A percentile compares a stretch with the other conserved stretches of the same genome.
Evolutionary conservation across 2,113 vertebrate genomes (phyloP).

Genomic region (Maccullochella peelii): DNA sequence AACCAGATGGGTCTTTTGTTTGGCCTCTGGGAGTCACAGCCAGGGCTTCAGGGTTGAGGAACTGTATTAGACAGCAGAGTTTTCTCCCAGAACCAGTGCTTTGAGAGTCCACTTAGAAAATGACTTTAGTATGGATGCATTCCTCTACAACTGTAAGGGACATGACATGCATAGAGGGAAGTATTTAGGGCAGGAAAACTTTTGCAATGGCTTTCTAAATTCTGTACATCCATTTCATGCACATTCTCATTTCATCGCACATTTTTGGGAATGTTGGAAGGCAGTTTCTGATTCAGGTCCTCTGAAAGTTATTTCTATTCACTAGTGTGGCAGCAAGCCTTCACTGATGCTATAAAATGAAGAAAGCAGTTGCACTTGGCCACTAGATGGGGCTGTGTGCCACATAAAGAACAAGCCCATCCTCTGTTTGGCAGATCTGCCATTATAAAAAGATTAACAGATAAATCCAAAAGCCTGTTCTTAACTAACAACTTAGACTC

Average conservation of each 20-base stretch:
- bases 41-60: background rate
- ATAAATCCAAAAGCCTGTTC: background rate
- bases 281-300: background rate
- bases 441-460: background rate
- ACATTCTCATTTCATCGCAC: no score
- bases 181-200: slow-evolving; percentile 2
- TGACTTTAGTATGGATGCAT: slow-evolving; percentile 7
- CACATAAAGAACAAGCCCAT: background rate
- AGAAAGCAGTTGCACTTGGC: background rate
- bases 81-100: slow-evolving; percentile 47
- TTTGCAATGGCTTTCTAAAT: background rate
- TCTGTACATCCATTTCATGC: slow-evolving; percentile 44
- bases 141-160: slow-evolving; percentile 22
- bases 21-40: background rate
- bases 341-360: background rate
- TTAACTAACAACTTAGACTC: background rate
- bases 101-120: slow-evolving; percentile 20
- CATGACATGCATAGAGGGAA: slow-evolving; percentile 48
- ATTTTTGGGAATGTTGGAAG: background rate
- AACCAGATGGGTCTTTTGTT: background rate
- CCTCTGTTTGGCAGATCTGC: slow-evolving; percentile 3
- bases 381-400: slow-evolving; percentile 49
- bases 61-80: background rate
- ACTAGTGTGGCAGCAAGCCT: background rate
- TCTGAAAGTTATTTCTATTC: background rate